Percentiles rank a stretch among this genome's conserved stretches.
phyloP scores from a whole-genome alignment of 1,140 invertebrate species.

The Copidosoma floridanum region DNA sequence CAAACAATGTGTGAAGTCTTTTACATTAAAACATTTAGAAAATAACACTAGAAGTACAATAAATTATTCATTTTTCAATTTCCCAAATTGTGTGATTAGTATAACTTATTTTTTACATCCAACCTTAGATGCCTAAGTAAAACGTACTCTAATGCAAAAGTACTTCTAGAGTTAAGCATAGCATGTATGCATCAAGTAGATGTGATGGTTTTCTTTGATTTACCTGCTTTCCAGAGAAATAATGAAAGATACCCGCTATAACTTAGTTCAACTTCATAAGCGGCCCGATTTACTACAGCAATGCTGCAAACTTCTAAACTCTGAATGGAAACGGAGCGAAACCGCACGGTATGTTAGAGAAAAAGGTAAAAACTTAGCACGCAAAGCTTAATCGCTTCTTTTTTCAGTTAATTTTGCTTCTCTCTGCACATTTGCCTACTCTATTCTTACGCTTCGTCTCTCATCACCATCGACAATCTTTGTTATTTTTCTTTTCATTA shows the following conservation, averaged over 20 bases:
- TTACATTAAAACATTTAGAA: too few relatives aligned
- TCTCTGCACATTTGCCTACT: background rate
- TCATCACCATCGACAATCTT: conserved; percentile 3
- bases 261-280: conserved; percentile 67
- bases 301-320: conserved; percentile 73
- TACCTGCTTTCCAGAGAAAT: conserved; percentile 37
- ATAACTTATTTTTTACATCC: too few relatives aligned
- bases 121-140: too few relatives aligned
- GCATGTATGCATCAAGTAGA: conserved; percentile 12
- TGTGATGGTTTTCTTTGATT: conserved; percentile 22
- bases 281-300: conserved; percentile 66
- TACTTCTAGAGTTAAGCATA: conserved; percentile 6
- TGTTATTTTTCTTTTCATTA: background rate
- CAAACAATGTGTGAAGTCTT: too few relatives aligned
- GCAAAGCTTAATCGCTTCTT: background rate
- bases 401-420: conserved; percentile 10
- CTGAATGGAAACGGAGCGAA: conserved; percentile 77
- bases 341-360: conserved; percentile 60
- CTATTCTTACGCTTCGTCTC: background rate
- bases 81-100: too few relatives aligned
- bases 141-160: too few relatives aligned
- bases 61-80: background rate
- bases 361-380: conserved; percentile 19
- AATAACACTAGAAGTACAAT: conserved; percentile 9
- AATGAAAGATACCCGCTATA: conserved; percentile 43